A percentile compares a stretch with the other conserved stretches of the same genome.
Evolutionary conservation across 2,113 vertebrate genomes (phyloP).

Genomic region (Corydoras maculifer): DNA sequence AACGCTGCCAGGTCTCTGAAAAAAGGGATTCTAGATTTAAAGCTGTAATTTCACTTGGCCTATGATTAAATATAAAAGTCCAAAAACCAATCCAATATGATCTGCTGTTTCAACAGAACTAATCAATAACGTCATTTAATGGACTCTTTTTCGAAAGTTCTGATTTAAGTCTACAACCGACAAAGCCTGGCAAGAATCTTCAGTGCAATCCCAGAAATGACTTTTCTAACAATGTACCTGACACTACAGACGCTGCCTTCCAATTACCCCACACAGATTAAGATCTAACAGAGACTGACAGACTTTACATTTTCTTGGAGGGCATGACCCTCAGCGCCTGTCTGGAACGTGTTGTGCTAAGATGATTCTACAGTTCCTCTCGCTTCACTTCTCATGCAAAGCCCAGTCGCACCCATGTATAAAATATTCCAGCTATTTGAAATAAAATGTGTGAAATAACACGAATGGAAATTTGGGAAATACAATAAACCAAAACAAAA

Average conservation of each 20-base stretch:
- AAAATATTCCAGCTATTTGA: background rate
- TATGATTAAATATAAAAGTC: background rate
- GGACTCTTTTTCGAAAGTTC: background rate
- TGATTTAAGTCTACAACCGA: background rate
- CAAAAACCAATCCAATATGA: background rate
- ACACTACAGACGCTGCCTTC: conserved; percentile 11
- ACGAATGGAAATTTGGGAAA: too few relatives aligned
- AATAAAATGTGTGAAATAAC: too few relatives aligned
- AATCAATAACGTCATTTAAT: background rate
- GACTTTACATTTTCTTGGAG: background rate
- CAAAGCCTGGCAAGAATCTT: background rate
- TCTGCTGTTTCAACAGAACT: background rate
- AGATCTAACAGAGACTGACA: conserved; percentile 4
- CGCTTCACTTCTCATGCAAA: conserved; percentile 29
- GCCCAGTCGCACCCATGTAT: conserved; percentile 2
- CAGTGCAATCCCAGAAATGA: background rate
- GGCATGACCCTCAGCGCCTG: background rate
- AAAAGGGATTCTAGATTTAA: background rate
- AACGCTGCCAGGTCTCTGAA: background rate
- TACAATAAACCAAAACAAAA: too few relatives aligned
- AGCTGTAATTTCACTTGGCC: background rate
- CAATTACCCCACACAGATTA: conserved; percentile 20
- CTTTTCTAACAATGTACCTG: background rate
- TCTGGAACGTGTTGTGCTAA: background rate
- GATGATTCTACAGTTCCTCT: background rate